Conservation (phyloP, 2,888 invertebrate species). For the Ctena decussata region DNA sequence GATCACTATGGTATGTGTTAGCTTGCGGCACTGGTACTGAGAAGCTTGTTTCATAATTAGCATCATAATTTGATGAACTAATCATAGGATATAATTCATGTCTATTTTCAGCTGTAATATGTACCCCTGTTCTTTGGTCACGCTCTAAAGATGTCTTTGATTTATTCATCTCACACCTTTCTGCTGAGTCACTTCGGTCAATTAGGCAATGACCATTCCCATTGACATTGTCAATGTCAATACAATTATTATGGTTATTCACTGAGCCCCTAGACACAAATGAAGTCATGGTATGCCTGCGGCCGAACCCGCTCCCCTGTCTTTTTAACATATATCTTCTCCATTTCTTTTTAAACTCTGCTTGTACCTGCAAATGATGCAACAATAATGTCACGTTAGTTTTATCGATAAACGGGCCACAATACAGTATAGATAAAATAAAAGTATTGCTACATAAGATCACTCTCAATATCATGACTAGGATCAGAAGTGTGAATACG, state of each 20-base stretch:
- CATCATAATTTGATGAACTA: not conserved
- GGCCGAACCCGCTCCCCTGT: conserved; percentile 49
- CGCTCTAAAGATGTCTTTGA: not conserved
- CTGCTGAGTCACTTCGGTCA: not conserved
- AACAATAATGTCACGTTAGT: too few relatives aligned
- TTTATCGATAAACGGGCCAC: too few relatives aligned
- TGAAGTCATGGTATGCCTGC: conserved; percentile 64
- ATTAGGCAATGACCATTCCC: not conserved
- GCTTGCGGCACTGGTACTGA: not conserved
- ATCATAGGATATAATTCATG: not conserved
- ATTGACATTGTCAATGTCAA: not conserved
- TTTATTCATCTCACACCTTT: not conserved
- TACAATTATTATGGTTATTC: not conserved
- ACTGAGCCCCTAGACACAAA: conserved; percentile 45
- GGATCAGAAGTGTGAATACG: too few relatives aligned
- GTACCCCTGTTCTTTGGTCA: not conserved
- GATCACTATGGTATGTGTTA: not conserved
- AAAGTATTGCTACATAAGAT: too few relatives aligned
- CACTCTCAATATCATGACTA: too few relatives aligned
- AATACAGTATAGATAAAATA: too few relatives aligned
- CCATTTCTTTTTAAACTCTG: conserved; percentile 77
- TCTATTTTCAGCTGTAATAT: not conserved
- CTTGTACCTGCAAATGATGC: conserved; percentile 77
- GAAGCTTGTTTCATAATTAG: not conserved
- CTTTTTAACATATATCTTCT: conserved; percentile 63